These are phyloP conservation scores for Grammomys surdaster DNA, from an alignment of 2,113 vertebrate species.

Conservation along the genomic window DNA sequence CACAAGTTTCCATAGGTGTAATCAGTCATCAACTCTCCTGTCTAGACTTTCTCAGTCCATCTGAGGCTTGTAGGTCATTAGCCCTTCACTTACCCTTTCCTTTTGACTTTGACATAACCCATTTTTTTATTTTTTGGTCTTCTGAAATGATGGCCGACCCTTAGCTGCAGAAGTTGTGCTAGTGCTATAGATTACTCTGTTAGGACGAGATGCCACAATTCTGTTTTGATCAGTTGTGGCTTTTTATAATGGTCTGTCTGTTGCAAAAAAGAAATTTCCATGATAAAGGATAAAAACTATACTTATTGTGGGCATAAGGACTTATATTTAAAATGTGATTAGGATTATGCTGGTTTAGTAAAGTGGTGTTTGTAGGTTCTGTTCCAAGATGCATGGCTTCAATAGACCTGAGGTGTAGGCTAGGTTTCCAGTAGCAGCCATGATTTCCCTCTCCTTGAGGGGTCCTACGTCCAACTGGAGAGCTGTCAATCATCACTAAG, in stretches of 20 bases:
- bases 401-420: background rate
- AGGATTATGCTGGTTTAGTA: background rate
- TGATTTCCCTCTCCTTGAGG: background rate
- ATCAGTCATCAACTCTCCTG: background rate
- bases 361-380: background rate
- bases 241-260: background rate
- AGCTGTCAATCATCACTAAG: background rate
- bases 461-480: background rate
- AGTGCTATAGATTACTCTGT: background rate
- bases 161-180: no score
- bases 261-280: background rate
- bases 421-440: background rate
- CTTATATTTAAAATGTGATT: background rate
- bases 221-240: background rate
- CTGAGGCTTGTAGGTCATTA: background rate
- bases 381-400: background rate
- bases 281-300: background rate
- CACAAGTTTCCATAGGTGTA: background rate
- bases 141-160: background rate
- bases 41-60: background rate
- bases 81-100: background rate
- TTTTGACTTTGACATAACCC: no score
- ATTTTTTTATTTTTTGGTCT: no score
- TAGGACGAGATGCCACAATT: background rate
- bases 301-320: background rate